These are phyloP conservation scores for Hoplodrina blanda DNA, from an alignment of 2,888 invertebrate species.

Conservation along the genomic window DNA sequence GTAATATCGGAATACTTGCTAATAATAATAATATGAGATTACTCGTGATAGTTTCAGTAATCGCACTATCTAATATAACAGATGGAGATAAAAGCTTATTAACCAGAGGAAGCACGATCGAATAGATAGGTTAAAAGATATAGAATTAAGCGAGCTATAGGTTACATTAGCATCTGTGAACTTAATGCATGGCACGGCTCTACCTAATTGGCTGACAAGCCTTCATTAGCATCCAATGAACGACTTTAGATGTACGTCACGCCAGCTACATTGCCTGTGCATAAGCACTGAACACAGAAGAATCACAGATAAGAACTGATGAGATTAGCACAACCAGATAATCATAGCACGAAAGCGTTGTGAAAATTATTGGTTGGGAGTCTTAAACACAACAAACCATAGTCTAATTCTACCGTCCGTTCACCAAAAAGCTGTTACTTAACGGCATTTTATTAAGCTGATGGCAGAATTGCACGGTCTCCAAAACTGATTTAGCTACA, in stretches of 20 bases:
- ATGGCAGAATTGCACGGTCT: too few relatives aligned
- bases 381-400: neutral
- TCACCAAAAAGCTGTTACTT: neutral
- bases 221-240: constrained; percentile 4
- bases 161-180: neutral
- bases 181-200: constrained; percentile 9
- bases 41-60: constrained; percentile 4
- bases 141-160: neutral
- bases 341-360: neutral
- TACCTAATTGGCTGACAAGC: constrained; percentile 1
- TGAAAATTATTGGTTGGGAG: neutral
- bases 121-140: neutral
- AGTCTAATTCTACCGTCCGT: neutral
- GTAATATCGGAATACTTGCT: constrained; percentile 13
- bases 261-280: neutral
- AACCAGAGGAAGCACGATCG: neutral
- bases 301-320: neutral
- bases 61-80: neutral
- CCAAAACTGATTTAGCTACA: constrained; percentile 22
- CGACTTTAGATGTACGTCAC: neutral
- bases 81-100: constrained; percentile 15
- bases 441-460: too few relatives aligned
- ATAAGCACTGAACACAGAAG: neutral
- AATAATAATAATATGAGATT: neutral
- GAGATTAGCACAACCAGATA: neutral